Conservation (phyloP, 92 coral and sea anemone species). For the Pocillopora grandis region DNA sequence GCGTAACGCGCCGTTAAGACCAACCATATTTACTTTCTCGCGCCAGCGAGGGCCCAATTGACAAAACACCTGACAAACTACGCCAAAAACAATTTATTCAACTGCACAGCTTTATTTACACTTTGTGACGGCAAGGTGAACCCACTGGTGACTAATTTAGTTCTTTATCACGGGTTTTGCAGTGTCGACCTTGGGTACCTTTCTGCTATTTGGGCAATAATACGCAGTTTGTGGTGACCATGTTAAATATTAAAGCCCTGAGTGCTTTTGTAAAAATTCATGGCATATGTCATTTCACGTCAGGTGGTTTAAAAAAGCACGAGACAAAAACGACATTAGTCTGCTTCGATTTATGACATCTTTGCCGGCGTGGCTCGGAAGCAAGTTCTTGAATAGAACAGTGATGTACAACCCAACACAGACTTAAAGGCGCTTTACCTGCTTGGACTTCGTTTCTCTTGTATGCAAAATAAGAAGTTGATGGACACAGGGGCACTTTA, state of each 20-base stretch:
- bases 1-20: neutral
- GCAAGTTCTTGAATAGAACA: conserved; percentile 12
- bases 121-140: conserved; percentile 15
- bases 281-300: conserved; percentile 33
- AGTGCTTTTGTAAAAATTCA: conserved; percentile 39
- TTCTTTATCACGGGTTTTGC: conserved; percentile 1
- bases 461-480: conserved; percentile 18
- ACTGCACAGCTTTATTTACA: neutral
- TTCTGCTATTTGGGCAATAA: neutral
- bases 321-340: conserved; percentile 23
- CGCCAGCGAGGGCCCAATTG: too few relatives aligned
- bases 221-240: conserved; percentile 35
- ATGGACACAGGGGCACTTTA: conserved; percentile 21
- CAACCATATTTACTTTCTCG: too few relatives aligned
- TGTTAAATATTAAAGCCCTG: conserved; percentile 18
- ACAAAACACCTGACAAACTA: neutral
- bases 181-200: conserved; percentile 14
- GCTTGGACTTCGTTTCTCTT: conserved; percentile 3
- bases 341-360: conserved; percentile 22
- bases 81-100: conserved; percentile 15
- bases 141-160: neutral
- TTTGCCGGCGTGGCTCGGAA: conserved; percentile 30
- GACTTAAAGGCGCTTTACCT: conserved; percentile 38
- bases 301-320: conserved; percentile 20
- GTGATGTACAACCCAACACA: neutral